These are phyloP conservation scores for Timema podura DNA, from an alignment of 2,888 invertebrate species.

Conservation along the genomic window DNA sequence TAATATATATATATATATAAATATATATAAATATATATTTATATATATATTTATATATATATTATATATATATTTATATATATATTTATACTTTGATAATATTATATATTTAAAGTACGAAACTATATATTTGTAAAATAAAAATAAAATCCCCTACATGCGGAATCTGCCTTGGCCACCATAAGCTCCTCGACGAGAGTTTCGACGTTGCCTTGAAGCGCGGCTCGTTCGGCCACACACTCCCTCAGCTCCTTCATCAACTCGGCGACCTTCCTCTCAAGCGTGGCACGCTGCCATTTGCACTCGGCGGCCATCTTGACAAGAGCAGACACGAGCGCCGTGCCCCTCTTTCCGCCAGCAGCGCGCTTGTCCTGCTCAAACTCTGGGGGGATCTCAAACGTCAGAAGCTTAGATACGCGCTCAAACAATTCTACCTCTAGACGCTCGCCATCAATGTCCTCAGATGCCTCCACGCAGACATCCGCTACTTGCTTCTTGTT, in stretches of 20 bases:
- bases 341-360: neutral
- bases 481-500: neutral
- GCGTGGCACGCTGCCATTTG: conserved; percentile 47
- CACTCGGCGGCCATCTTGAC: conserved; percentile 26
- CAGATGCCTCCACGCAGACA: neutral
- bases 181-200: conserved; percentile 25
- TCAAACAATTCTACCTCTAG: conserved; percentile 22
- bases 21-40: too few relatives aligned
- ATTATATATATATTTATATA: too few relatives aligned
- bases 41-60: too few relatives aligned
- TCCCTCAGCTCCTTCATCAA: conserved; percentile 28
- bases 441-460: neutral
- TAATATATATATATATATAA: too few relatives aligned
- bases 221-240: conserved; percentile 7
- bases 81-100: too few relatives aligned
- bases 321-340: conserved; percentile 21
- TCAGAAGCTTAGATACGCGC: conserved; percentile 24
- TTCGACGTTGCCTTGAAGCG: conserved; percentile 23
- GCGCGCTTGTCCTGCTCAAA: conserved; percentile 12
- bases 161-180: neutral
- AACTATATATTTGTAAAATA: too few relatives aligned
- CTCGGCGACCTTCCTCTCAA: conserved; percentile 40
- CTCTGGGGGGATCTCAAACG: conserved; percentile 27
- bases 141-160: too few relatives aligned
- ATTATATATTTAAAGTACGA: too few relatives aligned